Conservation (phyloP, 2,888 invertebrate genomes). For the Brachyptera putata region DNA sequence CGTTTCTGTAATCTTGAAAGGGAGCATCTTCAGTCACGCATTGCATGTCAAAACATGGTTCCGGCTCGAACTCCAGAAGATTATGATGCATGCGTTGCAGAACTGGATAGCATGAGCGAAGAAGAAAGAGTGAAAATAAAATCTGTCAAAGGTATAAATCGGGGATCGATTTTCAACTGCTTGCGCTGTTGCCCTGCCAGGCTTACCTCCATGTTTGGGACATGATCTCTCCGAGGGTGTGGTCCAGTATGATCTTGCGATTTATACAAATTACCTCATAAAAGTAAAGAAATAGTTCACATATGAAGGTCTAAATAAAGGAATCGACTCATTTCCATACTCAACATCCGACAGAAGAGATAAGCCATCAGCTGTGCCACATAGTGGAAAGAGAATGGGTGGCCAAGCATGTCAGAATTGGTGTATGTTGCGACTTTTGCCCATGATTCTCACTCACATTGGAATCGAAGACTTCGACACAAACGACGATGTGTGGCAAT, state of each 20-base stretch:
- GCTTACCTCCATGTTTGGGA: slow-evolving; percentile 3
- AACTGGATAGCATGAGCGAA: neutral
- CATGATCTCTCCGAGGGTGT: slow-evolving; percentile 20
- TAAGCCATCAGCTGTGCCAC: neutral
- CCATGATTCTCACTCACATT: neutral
- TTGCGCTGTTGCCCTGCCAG: neutral
- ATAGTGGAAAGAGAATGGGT: neutral
- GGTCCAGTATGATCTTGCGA: neutral
- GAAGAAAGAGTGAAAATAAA: neutral
- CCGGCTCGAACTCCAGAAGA: neutral
- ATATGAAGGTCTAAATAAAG: neutral
- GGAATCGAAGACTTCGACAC: neutral
- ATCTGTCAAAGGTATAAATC: neutral
- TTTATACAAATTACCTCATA: neutral
- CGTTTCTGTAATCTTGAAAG: slow-evolving; percentile 32
- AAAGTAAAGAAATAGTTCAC: neutral
- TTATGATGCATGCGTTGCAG: neutral
- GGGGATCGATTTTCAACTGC: neutral
- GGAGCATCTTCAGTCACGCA: neutral
- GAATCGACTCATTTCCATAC: neutral
- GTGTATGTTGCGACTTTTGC: neutral
- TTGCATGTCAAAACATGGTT: neutral
- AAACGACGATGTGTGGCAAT: slow-evolving; percentile 2
- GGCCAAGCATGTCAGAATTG: neutral
- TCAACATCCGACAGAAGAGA: slow-evolving; percentile 1